A percentile compares a stretch with the other conserved stretches of the same genome.
Conservation (phyloP, 1,140 invertebrate species). For the Drosophila ohnishii region DNA sequence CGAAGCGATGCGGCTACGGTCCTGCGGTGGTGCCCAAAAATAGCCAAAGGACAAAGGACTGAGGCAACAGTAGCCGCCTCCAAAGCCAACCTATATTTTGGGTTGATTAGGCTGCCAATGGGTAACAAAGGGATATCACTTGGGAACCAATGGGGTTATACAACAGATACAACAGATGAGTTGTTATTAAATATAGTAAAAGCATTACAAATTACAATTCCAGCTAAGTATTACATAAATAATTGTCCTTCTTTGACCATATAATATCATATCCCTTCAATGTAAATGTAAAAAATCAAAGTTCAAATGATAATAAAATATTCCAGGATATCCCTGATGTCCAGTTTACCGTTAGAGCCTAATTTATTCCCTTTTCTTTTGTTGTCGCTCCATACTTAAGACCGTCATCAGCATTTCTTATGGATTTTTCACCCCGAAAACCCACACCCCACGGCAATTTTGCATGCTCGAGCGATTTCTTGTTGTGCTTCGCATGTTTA, state of each 20-base stretch:
- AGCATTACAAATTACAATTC: too few species aligned
- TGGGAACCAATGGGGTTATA: background rate
- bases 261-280: background rate
- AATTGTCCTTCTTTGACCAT: background rate
- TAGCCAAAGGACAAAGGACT: conserved; percentile 36
- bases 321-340: conserved; percentile 4
- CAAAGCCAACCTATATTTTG: conserved; percentile 2
- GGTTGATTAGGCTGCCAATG: conserved; percentile 30
- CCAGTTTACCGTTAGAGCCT: background rate
- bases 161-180: too few species aligned
- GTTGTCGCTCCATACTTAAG: conserved; percentile 51
- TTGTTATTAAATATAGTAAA: background rate
- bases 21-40: conserved; percentile 25
- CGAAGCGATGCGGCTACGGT: conserved; percentile 2
- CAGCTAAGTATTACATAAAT: too few species aligned
- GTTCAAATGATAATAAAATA: too few species aligned
- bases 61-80: conserved; percentile 12
- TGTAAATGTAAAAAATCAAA: too few species aligned
- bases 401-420: conserved; percentile 74
- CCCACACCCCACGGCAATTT: conserved; percentile 34
- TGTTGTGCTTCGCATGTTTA: conserved; percentile 70
- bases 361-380: conserved; percentile 44
- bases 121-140: background rate
- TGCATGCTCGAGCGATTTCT: conserved; percentile 64
- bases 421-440: conserved; percentile 16